phyloP scores from a whole-genome alignment of 2,797 vertebrate genomes.

The Phrynocephalus guinanensis region DNA sequence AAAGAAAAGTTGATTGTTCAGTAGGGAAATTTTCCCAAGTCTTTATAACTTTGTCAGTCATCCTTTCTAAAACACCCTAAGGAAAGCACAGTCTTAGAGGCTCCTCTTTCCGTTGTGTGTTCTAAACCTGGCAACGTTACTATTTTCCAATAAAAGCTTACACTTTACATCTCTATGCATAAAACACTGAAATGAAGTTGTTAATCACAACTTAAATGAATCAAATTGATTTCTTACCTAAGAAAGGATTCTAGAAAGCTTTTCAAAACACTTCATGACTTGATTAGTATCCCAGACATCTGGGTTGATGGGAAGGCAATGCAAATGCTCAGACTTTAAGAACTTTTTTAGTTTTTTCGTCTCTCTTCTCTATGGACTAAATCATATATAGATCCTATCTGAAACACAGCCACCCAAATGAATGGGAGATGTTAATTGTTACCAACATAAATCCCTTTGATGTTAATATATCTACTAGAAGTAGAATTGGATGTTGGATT shows the following conservation, averaged over 20 bases:
- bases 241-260: neutral
- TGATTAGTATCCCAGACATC: neutral
- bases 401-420: too few relatives aligned
- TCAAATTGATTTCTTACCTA: too few relatives aligned
- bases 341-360: neutral
- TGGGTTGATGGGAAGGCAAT: too few relatives aligned
- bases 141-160: neutral
- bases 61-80: neutral
- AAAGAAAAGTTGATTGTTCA: neutral
- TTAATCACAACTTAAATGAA: too few relatives aligned
- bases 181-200: too few relatives aligned
- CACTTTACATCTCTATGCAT: too few relatives aligned
- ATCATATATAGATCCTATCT: too few relatives aligned
- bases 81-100: neutral
- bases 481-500: too few relatives aligned
- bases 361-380: neutral
- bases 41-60: neutral
- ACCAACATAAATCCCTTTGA: too few relatives aligned
- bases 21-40: too few relatives aligned
- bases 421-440: too few relatives aligned
- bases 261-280: neutral
- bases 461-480: too few relatives aligned
- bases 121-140: neutral
- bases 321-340: neutral
- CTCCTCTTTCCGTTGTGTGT: neutral